phyloP scores from a whole-genome alignment of 2,888 invertebrate genomes.

The Operophtera brumata region DNA sequence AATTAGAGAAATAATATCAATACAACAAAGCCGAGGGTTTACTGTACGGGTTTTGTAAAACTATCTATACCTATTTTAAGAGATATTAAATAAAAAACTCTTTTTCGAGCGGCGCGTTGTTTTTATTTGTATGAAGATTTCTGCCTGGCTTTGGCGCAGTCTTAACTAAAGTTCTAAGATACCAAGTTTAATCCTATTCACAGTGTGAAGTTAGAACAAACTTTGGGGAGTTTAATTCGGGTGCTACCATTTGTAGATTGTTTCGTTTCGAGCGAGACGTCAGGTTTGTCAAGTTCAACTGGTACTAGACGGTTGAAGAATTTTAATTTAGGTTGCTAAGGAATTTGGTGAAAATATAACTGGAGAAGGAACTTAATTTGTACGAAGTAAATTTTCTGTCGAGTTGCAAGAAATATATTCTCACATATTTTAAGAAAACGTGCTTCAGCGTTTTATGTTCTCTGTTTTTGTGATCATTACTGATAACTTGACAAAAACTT shows the following conservation, averaged over 20 bases:
- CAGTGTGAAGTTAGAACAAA: slow-evolving; percentile 45
- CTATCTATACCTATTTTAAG: too few relatives aligned
- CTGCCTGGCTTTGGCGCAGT: too few relatives aligned
- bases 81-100: too few relatives aligned
- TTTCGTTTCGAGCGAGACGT: slow-evolving; percentile 8
- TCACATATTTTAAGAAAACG: not conserved
- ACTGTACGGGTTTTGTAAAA: too few relatives aligned
- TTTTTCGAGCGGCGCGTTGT: too few relatives aligned
- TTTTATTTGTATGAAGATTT: too few relatives aligned
- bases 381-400: not conserved
- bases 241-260: slow-evolving; percentile 23
- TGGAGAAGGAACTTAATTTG: slow-evolving; percentile 1
- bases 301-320: slow-evolving; percentile 14
- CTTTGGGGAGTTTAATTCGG: slow-evolving; percentile 41
- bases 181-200: slow-evolving; percentile 45
- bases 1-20: too few relatives aligned
- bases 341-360: slow-evolving; percentile 5
- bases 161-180: slow-evolving; percentile 19
- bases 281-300: slow-evolving; percentile 18
- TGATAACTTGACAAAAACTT: too few relatives aligned
- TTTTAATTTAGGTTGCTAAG: slow-evolving; percentile 12
- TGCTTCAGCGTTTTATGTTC: not conserved
- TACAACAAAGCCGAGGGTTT: too few relatives aligned
- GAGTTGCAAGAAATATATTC: not conserved
- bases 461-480: not conserved